Evolutionary conservation across 2,113 vertebrate genomes (phyloP), one percentile per base, ranked within the genome.

Genomic region (Dendrocopos noguchii): DNA sequence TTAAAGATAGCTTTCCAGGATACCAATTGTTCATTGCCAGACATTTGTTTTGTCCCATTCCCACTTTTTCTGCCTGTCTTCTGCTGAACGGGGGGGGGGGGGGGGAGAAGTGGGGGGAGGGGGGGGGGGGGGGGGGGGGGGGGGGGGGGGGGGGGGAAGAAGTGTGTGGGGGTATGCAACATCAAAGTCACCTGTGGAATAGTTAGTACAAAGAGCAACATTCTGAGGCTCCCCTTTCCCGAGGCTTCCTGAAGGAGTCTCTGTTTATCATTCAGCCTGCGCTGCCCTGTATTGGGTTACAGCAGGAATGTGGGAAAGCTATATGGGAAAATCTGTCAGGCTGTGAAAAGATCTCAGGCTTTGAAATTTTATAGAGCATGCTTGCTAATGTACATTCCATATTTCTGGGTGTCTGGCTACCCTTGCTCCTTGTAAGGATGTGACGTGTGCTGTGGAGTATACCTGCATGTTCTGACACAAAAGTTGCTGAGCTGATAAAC

Each of bases 271-370:
- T 81, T 80, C 84, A 82, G 85, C 80, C 80, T 77, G 82, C 50
- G 52, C 60, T 61, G 87, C 92, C 84, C 84, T 79, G 75, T 78
- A 89, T 93, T 95, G 92, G 78, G 94, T 96, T 94, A 94, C 93
- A 17, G 27, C 12, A 94, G 68, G 95, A 95, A 96, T 87, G 87
- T 89, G 82, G 95, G 94, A 91, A 91, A 91, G 53, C 65, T 94
- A 13, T 20, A 95, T 86, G 89, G 83, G 95, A 96, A 96, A 94
- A 88, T 85, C 94, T 87, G 73, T 88, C 57, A 91, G 85, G 77
- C 94, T 94, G 81, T 76, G 87, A 85, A 91, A 85, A 88, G 78
- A 47, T 91, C 39, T 80, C 52, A 61, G 85, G 72, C 87, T 84
- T 94, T 95, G 92, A 90, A 93, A 95, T 93, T 95, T 94, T 88